Evolutionary conservation across 2,113 vertebrate genomes (phyloP), one percentile per base, ranked within the genome.

Genomic region (Saguinus imperator): DNA sequence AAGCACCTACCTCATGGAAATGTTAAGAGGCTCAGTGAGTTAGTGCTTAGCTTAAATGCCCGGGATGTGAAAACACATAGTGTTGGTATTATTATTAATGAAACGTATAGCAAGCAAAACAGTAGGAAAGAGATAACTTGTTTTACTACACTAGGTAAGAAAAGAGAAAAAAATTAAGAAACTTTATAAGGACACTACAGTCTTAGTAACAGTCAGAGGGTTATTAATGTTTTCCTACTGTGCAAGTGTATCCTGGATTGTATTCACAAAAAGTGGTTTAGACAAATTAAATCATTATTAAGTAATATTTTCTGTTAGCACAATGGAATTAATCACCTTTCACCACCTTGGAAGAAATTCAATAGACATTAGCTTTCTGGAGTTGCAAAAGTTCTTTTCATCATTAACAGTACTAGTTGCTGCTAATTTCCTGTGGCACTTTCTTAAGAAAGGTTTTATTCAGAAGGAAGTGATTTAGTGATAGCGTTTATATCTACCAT

Each of bases 231-330:
- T 90, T 76, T 80, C 88, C 96, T 96, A 93, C 83, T 68, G 64
- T 86, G 95, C 52, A 96, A 90, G 96, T 98, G 97, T 98, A 95
- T 95, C 18, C 35, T 82, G 23, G 52, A 57, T 73, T 48, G 18
- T 81, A 55, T 8, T 98, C 97, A 95, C 96, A 73, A 96, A 97
- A 97, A 97, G 91, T 98, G 96, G 94, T 98, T 96, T 96, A 96
- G 97, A 98, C 97, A 98, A 98, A 96, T 76, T 98, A 98, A 98
- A 96, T 73, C 79, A 97, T 96, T 95, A 97, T 97, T 97, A 95
- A 96, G 98, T 97, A 98, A 97, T 95, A 97, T 95, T 97, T 95
- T 97, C 52, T 77, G 17, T 81, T 68, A 87, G 37, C 79, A 89
- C 35, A 76, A 86, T 45, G 87, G 91, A 96, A 97, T 87, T 17